Conservation (phyloP, 2,888 invertebrate genomes). For the Creontiades dilutus region DNA sequence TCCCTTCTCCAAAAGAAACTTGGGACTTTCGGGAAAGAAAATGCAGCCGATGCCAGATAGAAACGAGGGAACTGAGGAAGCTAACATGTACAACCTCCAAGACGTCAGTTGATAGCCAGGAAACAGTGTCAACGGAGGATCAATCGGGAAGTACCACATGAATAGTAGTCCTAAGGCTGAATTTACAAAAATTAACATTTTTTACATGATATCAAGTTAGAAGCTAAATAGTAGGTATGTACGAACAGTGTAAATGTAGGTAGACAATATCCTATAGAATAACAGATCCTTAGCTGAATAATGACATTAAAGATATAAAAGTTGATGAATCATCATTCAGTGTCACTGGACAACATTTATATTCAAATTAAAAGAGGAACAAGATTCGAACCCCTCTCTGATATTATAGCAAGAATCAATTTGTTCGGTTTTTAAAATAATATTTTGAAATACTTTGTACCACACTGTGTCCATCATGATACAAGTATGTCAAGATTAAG, state of each 20-base stretch:
- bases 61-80: slow-evolving; percentile 83
- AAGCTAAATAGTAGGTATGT: background rate
- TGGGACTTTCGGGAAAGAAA: slow-evolving; percentile 87
- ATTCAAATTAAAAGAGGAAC: too few relatives aligned
- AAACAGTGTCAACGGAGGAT: slow-evolving; percentile 27
- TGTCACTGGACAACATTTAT: too few relatives aligned
- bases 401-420: too few relatives aligned
- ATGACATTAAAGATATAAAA: too few relatives aligned
- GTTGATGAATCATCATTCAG: too few relatives aligned
- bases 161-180: background rate
- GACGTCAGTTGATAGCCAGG: slow-evolving; percentile 77
- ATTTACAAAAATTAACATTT: background rate
- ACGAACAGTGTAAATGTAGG: background rate
- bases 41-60: slow-evolving; percentile 82
- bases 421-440: too few relatives aligned
- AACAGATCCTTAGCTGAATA: too few relatives aligned
- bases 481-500: too few relatives aligned
- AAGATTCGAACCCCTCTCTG: too few relatives aligned
- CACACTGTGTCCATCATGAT: too few relatives aligned
- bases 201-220: background rate
- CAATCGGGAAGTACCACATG: slow-evolving; percentile 24
- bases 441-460: too few relatives aligned
- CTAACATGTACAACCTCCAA: slow-evolving; percentile 80
- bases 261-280: background rate
- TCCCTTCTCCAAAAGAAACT: slow-evolving; percentile 86